These are phyloP conservation scores for Mesodorylaimus sp. DNA, from an alignment of 2,888 invertebrate genomes.

Conservation along the genomic window DNA sequence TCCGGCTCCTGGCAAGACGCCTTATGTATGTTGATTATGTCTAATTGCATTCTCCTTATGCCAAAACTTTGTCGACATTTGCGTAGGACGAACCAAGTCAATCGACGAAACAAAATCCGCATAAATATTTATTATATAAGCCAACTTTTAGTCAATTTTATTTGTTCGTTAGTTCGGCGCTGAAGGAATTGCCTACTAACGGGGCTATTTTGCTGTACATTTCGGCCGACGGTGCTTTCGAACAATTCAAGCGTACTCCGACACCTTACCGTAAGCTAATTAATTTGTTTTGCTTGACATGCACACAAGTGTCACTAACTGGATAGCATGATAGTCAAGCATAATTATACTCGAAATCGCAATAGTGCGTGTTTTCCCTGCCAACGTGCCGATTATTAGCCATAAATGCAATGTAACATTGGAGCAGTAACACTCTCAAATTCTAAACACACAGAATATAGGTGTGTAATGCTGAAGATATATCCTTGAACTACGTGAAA, in stretches of 20 bases:
- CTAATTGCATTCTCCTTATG: too few species aligned
- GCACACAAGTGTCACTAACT: too few species aligned
- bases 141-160: conserved; percentile 80
- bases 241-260: background rate
- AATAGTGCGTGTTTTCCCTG: too few species aligned
- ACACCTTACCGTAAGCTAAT: conserved; percentile 51
- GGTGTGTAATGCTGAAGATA: too few species aligned
- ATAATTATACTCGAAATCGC: too few species aligned
- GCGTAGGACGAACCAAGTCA: conserved; percentile 43
- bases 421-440: too few species aligned
- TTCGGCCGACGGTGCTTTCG: conserved; percentile 70
- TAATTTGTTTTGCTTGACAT: conserved; percentile 40
- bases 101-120: conserved; percentile 65
- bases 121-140: conserved; percentile 85
- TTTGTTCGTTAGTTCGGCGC: conserved; percentile 71
- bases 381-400: too few species aligned
- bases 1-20: conserved; percentile 48
- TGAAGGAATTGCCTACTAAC: conserved; percentile 74
- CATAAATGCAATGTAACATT: too few species aligned
- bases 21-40: conserved; percentile 39
- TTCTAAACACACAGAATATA: too few species aligned
- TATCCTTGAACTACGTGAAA: too few species aligned
- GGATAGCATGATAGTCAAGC: too few species aligned
- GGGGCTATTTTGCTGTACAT: conserved; percentile 77
- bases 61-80: too few species aligned